Evolutionary conservation across 2,888 invertebrate genomes (phyloP), one percentile per base, ranked within the genome.

Genomic region (Cephus rjabovi): DNA sequence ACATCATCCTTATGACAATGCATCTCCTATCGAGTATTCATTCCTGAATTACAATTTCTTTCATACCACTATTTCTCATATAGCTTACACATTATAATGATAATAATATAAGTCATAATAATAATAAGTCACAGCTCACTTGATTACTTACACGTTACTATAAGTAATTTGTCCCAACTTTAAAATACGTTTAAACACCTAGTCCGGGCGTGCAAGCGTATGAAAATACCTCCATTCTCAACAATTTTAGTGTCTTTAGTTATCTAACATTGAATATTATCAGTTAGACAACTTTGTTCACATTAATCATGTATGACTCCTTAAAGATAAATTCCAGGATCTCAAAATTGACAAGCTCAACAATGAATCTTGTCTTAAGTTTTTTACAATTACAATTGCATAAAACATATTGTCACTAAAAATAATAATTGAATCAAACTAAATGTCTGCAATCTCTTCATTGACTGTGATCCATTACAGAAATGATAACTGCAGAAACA

Each of bases 401-500:
- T 2, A 0, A 56, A 9, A 56, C 23, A 23, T 23, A 56, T 56
- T 56, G 23, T 2, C 56, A 56, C 56, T 56, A 56, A 56, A 23
- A 23, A 23, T 56, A 56, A 23, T 56, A 56, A 23, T 56, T 56
- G 56, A 56, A 56, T 0, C 23, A 23, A 9, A 56, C 71, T 31
- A 34, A 31, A 71, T 34, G 71, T 71, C 12, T 71, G 71, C 33
- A 23, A 15, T 31, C 23, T 31, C 34, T 30, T 31, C n/a, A 31
- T 31, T 23, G 71, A 71, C n/a, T 71, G 71, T 34, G 71, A 89
- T 12, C 94, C 92, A 91, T 97, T 97, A 92, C 97, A 97, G 73
- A 96, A 92, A 87, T 95, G 93, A 73, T 93, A 93, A 69, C 95
- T 93, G 88, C 97, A 97, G 90, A 96, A 97, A 90, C 97, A 97